Evolutionary conservation across 2,888 invertebrate species (phyloP), one percentile per base, ranked within the genome.

Genomic region (Epirrita christyi): DNA sequence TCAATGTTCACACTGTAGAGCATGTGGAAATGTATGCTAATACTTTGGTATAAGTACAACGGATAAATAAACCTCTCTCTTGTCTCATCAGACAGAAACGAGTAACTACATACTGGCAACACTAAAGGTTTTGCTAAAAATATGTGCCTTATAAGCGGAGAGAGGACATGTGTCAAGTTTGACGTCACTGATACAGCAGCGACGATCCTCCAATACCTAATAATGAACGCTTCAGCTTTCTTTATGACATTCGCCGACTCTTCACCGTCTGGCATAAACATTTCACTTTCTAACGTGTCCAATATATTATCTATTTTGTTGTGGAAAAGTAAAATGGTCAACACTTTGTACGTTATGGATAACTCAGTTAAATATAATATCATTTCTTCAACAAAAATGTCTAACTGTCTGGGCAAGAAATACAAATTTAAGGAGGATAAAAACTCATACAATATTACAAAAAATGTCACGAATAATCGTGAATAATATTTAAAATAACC

Each of bases 361-460:
- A 83, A 3, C 52, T 75, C 73, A 0, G 77, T 81, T 27, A 84
- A 82, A 68, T 80, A 85, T 64, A 86, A 81, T 55, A 85, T 61
- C 70, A 82, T 57, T 66, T 84, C 80, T 48, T 80, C 81, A 10
- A 84, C 74, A 53, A 83, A 71, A 21, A 69, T 44, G 14, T 85
- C 83, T 32, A 87, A 50, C 32, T 77, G 58, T 52, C 59, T 70
- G 0, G 80, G 77, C 29, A 86, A 41, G 48, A 72, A 86, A 64
- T 61, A 80, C 44, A 85, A 80, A 66, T 83, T 86, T 6, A 81
- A 41, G 0, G 79, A 66, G 6, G 59, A 59, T 4, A 86, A 21
- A 9, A 64, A 27, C 47, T 64, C 59, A 54, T 78, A 82, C 2
- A 73, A 8, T 9, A 80, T 43, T n/a, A 79, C 52, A 28, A 80